These are phyloP conservation scores for Naso thynnoides DNA, from an alignment of 2,797 vertebrate genomes.

Conservation along the genomic window DNA sequence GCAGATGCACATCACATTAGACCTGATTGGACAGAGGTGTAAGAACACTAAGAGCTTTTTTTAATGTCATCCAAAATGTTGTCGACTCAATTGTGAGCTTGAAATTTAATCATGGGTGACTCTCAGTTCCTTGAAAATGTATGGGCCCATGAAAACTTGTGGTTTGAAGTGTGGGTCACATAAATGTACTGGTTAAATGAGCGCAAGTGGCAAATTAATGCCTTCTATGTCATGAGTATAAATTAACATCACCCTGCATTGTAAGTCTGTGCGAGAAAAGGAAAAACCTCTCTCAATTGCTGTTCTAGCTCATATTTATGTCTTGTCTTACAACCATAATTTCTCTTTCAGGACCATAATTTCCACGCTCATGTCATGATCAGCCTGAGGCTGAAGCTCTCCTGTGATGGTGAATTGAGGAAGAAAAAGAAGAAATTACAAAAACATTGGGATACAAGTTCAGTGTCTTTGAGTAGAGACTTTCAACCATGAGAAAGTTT, in stretches of 20 bases:
- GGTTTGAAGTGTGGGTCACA: background rate
- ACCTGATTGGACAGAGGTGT: background rate
- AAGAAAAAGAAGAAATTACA: conserved; percentile 32
- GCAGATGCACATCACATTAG: no score
- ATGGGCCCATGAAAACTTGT: background rate
- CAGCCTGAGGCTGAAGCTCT: conserved; percentile 28
- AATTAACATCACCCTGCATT: background rate
- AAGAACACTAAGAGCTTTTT: background rate
- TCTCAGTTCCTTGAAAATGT: background rate
- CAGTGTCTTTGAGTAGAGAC: conserved; percentile 29
- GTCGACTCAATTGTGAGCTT: background rate
- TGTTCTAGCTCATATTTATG: conserved; percentile 34
- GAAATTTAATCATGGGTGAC: background rate
- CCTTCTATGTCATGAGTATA: conserved; percentile 18
- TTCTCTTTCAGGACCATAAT: conserved; percentile 44
- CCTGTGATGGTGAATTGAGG: conserved; percentile 5
- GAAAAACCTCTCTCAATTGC: conserved; percentile 38
- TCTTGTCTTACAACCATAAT: conserved; percentile 24
- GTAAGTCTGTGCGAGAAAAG: conserved; percentile 16
- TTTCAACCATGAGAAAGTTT: conserved; percentile 55
- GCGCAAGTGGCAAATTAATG: background rate
- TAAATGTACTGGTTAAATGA: background rate
- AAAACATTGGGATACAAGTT: conserved; percentile 47
- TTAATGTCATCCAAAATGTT: background rate
- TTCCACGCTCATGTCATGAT: conserved; percentile 50